phyloP scores from a whole-genome alignment of 2,797 vertebrate genomes.

The Anniella stebbinsi region DNA sequence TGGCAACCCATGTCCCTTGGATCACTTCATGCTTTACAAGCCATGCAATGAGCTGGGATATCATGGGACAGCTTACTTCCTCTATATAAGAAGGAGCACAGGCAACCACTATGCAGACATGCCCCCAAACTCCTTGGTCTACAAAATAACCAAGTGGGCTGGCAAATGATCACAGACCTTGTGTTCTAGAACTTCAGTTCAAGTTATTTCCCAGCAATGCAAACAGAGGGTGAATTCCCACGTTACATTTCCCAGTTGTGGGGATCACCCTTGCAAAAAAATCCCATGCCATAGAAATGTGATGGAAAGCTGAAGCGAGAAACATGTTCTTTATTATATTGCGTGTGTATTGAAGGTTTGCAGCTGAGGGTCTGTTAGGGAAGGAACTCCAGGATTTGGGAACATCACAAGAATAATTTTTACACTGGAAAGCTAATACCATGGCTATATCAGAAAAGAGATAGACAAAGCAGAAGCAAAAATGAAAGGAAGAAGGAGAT shows the following conservation, averaged over 20 bases:
- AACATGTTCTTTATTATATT: background rate
- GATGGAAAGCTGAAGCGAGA: background rate
- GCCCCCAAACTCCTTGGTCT: background rate
- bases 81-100: background rate
- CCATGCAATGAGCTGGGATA: background rate
- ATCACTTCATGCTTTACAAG: background rate
- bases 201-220: background rate
- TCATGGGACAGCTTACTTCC: background rate
- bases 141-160: background rate
- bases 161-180: background rate
- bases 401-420: slow-evolving; percentile 3
- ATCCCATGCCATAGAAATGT: background rate
- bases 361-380: background rate
- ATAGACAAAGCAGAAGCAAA: background rate
- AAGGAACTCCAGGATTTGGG: background rate
- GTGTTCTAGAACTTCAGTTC: background rate
- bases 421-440: slow-evolving; percentile 21
- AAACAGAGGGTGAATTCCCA: background rate
- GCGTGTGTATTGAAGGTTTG: background rate
- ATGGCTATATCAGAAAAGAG: background rate
- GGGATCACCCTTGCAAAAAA: background rate
- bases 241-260: background rate
- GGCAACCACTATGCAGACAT: no score
- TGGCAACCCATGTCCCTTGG: no score
- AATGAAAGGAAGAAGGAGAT: background rate